Evolutionary conservation across 2,113 vertebrate species (phyloP), one percentile per base, ranked within the genome.

Genomic region (Shinisaurus crocodilurus): DNA sequence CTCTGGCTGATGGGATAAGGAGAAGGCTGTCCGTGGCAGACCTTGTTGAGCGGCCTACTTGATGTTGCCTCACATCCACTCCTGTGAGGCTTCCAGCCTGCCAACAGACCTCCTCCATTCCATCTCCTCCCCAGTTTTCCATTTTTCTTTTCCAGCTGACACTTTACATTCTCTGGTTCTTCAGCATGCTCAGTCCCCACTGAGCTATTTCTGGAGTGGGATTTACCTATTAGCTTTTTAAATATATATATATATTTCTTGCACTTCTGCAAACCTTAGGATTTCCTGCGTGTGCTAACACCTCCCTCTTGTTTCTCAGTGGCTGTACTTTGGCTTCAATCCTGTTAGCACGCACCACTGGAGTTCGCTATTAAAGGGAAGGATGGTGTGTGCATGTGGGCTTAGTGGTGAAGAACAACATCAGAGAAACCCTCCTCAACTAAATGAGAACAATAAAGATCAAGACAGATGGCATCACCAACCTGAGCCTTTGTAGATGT

Each of bases 401-500:
- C 91, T 93, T 93, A 94, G 45, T 95, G 93, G 94, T 95, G 92
- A 96, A 93, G 94, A 91, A 95, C 88, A 96, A 95, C 82, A 96
- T 91, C 0, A 40, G 95, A 50, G 83, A 96, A 94, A 48, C 94
- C 87, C 91, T 95, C 95, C 76, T 96, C 93, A 91, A 96, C 93
- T 96, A 95, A 96, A 97, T 92, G 88, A 96, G 93, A 97, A 97
- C 94, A 96, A 90, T 94, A 96, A 95, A 96, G 96, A 97, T 95
- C 96, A 97, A 97, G 97, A 98, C 96, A 98, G 98, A 98, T 98
- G 97, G 97, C 95, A 96, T 95, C 98, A 99, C 98, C 99, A 98
- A 99, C 98, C 99, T 99, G 98, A 98, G 98, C 99, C 98, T 99
- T 99, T 97, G 98, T 96, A 98, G 98, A 98, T 97, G 98, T 99